Conservation (phyloP, 2,888 invertebrate genomes). For the Polymixis flavicincta region DNA sequence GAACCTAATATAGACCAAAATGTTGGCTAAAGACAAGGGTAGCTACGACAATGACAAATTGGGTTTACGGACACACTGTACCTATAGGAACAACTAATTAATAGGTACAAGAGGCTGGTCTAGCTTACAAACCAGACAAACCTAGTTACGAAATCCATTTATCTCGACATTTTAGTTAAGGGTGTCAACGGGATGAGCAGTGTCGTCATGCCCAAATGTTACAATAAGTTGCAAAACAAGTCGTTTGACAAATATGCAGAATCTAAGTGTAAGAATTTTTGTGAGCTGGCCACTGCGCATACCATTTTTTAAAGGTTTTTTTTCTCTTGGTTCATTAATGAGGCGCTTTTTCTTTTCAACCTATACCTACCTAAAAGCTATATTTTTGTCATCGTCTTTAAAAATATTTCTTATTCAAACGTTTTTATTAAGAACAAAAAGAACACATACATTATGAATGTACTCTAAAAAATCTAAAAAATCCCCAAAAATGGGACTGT, state of each 20-base stretch:
- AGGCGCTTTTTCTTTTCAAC: background rate
- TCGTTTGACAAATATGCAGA: background rate
- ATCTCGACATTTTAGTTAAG: background rate
- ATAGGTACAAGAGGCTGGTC: slow-evolving; percentile 37
- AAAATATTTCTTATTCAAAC: background rate
- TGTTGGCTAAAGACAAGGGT: slow-evolving; percentile 50
- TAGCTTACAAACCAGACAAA: slow-evolving; percentile 30
- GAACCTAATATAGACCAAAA: slow-evolving; percentile 30
- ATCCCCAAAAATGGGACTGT: slow-evolving; percentile 28
- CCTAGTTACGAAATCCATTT: slow-evolving; percentile 25
- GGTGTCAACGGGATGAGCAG: background rate
- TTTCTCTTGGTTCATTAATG: no score
- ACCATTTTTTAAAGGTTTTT: background rate
- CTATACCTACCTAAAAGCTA: background rate
- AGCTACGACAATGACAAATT: slow-evolving; percentile 57
- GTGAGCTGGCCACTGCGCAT: background rate
- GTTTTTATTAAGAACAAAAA: background rate
- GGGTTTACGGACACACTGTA: slow-evolving; percentile 18
- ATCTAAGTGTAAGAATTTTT: background rate
- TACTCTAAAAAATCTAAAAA: slow-evolving; percentile 1
- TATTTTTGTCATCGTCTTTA: background rate
- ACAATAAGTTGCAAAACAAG: background rate
- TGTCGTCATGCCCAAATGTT: background rate
- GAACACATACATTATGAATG: slow-evolving; percentile 17
- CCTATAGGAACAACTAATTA: slow-evolving; percentile 41